A percentile compares a stretch with the other conserved stretches of the same genome.
These are phyloP conservation scores for Oreonectes daqikongensis DNA, from an alignment of 2,797 vertebrate genomes.

Conservation along the genomic window DNA sequence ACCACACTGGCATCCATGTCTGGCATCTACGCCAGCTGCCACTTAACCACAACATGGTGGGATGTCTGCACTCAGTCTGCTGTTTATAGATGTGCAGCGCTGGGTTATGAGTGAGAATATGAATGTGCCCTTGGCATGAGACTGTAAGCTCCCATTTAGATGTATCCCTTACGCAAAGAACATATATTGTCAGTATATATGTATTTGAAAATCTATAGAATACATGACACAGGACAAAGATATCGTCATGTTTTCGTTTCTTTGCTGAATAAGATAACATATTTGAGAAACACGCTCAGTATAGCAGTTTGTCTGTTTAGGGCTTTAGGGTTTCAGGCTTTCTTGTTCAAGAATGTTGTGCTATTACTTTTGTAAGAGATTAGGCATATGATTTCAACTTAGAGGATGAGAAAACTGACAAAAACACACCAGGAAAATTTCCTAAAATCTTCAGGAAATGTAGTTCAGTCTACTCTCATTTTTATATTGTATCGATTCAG, in stretches of 20 bases:
- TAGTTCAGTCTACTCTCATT: too few species aligned
- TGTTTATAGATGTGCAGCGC: constrained; percentile 67
- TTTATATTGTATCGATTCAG: too few species aligned
- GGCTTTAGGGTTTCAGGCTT: too few species aligned
- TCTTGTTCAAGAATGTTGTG: too few species aligned
- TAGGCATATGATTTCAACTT: background rate
- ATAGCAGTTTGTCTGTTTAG: too few species aligned
- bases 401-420: background rate
- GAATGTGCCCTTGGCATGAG: constrained; percentile 51
- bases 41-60: constrained; percentile 37
- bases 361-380: background rate
- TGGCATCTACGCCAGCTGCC: constrained; percentile 48
- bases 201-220: too few species aligned
- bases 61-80: constrained; percentile 54
- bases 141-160: constrained; percentile 9
- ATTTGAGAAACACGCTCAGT: too few species aligned
- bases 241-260: too few species aligned
- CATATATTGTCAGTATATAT: too few species aligned
- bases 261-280: too few species aligned
- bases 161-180: constrained; percentile 6
- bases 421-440: background rate
- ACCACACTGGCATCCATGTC: constrained; percentile 27
- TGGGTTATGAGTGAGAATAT: constrained; percentile 49
- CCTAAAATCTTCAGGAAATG: too few species aligned
- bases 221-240: too few species aligned